phyloP scores from a whole-genome alignment of 2,797 vertebrate species.

The Oophaga sylvatica region DNA sequence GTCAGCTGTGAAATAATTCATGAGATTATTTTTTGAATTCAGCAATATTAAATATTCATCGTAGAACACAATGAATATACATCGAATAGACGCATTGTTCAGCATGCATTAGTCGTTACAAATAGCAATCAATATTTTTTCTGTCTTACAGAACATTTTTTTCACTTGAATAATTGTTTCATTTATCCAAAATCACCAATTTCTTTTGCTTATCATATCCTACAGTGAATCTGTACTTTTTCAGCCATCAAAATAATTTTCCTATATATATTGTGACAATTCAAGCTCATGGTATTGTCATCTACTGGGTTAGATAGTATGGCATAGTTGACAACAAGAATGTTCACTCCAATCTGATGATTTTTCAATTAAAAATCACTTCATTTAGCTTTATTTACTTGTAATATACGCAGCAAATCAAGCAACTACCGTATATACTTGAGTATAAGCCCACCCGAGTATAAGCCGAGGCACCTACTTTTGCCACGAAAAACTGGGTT shows the following conservation, averaged over 20 bases:
- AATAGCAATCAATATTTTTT: conserved; percentile 19
- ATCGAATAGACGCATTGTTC: conserved; percentile 37
- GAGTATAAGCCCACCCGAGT: too few species aligned
- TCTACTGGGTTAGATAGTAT: too few species aligned
- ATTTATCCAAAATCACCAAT: neutral
- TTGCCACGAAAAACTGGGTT: too few species aligned
- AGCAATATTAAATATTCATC: conserved; percentile 47
- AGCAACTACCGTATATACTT: too few species aligned
- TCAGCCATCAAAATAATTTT: neutral
- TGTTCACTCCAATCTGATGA: too few species aligned
- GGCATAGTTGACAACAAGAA: too few species aligned
- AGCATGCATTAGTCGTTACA: conserved; percentile 32
- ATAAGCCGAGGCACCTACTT: too few species aligned
- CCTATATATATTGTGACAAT: neutral
- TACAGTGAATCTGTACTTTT: neutral
- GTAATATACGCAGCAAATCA: too few species aligned
- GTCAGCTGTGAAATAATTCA: conserved; percentile 48
- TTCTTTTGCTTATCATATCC: neutral
- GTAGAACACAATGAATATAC: conserved; percentile 34
- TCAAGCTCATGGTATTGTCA: too few species aligned
- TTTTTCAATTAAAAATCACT: too few species aligned
- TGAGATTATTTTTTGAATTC: conserved; percentile 41
- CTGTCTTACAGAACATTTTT: neutral
- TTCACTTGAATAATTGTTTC: neutral
- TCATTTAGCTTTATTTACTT: too few species aligned